A percentile compares a stretch with the other conserved stretches of the same genome.
phyloP scores from a whole-genome alignment of 2,113 vertebrate genomes.

The Fulmarus glacialis region DNA sequence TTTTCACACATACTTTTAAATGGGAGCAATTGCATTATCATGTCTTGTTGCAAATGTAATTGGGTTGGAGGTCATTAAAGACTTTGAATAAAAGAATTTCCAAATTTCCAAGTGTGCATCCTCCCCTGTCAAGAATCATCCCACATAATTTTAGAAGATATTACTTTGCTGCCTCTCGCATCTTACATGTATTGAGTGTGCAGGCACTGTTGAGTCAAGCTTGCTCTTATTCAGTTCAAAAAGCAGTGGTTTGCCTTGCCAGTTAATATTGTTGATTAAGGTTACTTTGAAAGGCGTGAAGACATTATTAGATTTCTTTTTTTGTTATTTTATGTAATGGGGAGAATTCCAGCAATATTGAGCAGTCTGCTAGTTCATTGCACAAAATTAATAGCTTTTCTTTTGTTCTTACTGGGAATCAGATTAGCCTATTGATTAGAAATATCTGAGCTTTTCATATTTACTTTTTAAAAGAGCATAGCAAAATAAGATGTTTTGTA shows the following conservation, averaged over 20 bases:
- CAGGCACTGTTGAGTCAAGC: not conserved
- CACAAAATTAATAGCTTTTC: not conserved
- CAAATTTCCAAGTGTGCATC: conserved; percentile 20
- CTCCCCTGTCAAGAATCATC: not conserved
- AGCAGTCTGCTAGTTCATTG: not conserved
- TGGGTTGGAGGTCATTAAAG: conserved; percentile 38
- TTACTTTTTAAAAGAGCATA: not conserved
- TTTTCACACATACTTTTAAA: conserved; percentile 23
- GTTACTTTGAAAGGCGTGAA: conserved; percentile 50
- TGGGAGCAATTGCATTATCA: not conserved
- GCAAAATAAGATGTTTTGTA: not conserved
- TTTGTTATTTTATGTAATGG: not conserved
- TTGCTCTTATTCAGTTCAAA: conserved; percentile 25
- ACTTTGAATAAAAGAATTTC: conserved; percentile 44
- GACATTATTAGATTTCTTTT: conserved; percentile 3
- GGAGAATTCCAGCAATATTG: not conserved
- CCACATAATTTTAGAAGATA: not conserved
- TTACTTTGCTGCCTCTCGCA: not conserved
- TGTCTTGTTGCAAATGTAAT: conserved; percentile 34
- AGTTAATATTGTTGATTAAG: conserved; percentile 9
- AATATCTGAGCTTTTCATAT: not conserved
- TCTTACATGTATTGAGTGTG: not conserved
- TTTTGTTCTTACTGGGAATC: not conserved
- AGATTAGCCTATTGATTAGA: not conserved
- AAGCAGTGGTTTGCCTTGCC: not conserved